Base-by-base conservation (phyloP, 2,888 invertebrate genomes). In the Syrphus vitripennis region DNA sequence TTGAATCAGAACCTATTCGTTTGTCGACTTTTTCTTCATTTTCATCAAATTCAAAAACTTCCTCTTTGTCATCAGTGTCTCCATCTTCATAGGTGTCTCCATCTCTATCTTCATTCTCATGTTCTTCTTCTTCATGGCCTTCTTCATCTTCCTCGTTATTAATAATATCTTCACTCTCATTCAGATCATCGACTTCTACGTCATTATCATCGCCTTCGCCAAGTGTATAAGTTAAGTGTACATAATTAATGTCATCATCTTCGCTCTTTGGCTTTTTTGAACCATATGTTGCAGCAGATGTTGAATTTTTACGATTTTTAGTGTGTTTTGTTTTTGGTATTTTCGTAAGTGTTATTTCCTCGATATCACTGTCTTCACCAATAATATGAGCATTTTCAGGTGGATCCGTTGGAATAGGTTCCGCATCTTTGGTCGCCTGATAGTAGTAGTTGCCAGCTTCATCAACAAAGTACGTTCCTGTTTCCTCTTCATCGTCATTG, bases 391-490 rank as follows among this genome's bases (percentile, higher is more conserved):
- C 42, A 80, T 93, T 93, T 31, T 94, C 93, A n/a, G 94, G 93
- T 59, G 95, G 94, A 86, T 95, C 93, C 0, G 95, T 94, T 91
- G 95, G 94, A 57, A 95, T 94, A 76, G 94, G 94, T 83, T 95
- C 94, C 14, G 93, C 93, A 50, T 95, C 95, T 4, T 95, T 94
- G 42, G 94, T 94, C 2, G 95, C 94, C 91, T 97, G 97, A 90
- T 96, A 96, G 90, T 97, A 97, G 91, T 97, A 97, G 88, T 96
- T 95, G 0, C 97, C 97, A 37, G 96, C 94, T 91, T 96, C 95
- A 90, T 97, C 97, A 26, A 97, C 95, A 91, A 96, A 97, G 90
- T 96, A 97, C 1, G 96, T 96, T 7, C 96, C 95, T 88, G 94
- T 94, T 88, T 94, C 94, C 57, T 93, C 93, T 16, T 94, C 80